Base-by-base conservation (phyloP, 2,797 vertebrate species). In the Gallinago solitaria region DNA sequence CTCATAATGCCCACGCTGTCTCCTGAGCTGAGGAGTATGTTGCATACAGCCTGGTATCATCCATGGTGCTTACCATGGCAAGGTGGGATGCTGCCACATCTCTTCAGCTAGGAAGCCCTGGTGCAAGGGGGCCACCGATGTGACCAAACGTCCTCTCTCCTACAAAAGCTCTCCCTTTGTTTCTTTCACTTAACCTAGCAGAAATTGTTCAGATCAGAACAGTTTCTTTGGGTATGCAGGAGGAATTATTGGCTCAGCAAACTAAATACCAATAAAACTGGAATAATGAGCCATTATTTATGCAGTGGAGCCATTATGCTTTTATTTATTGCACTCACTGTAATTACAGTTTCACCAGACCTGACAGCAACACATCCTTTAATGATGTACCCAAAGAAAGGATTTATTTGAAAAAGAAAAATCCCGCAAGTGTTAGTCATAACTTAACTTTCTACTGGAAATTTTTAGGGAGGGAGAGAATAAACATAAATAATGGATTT, bases 281-380 rank as follows among this genome's bases (percentile, higher is more conserved):
- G 41, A 57, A 93, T 95, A 95, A 95, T 96, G 91, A 95, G 50
- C 64, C 85, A 88, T 96, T 95, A 95, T 95, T 97, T 95, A 96
- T 96, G 86, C 93, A 83, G 45, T 70, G 45, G 32, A 95, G 60
- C 67, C 81, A 87, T 96, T 95, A 94, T 53, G 37, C 74, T 82
- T 87, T 96, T 96, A 97, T 96, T 96, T 96, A 97, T 95, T 93
- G 86, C 68, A 77, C 78, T 93, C 60, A 84, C 71, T 94, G 90
- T 96, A 95, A 96, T 96, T 97, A 93, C 91, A 90, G 88, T 95
- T 95, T 92, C 94, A 94, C 74, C 53, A 87, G 67, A 91, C 67
- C 48, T 93, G 94, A 89, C 87, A 95, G 80, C 68, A 94, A 85
- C 67, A 87, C 56, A 84, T 89, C 83, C 56, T 94, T 88, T 90